Evolutionary conservation across 2,888 invertebrate species (phyloP).

Genomic region (Agriopis aurantiaria): DNA sequence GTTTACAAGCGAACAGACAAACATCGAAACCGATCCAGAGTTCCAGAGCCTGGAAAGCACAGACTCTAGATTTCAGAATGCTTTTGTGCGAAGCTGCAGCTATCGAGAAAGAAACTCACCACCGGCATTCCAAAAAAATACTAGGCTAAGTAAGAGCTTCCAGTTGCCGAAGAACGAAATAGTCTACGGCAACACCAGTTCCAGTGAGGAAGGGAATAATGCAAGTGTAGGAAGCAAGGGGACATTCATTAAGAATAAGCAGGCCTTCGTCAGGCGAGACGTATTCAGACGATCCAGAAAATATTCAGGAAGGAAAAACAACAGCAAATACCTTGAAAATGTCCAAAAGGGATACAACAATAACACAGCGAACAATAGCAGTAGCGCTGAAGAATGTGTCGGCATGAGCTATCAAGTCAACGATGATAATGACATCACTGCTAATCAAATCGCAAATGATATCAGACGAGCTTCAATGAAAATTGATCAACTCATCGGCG

Average conservation of each 20-base stretch:
- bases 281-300: slow-evolving; percentile 83
- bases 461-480: slow-evolving; percentile 85
- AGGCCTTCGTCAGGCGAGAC: slow-evolving; percentile 82
- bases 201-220: slow-evolving; percentile 82
- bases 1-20: slow-evolving; percentile 84
- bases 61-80: slow-evolving; percentile 81
- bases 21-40: slow-evolving; percentile 84
- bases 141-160: slow-evolving; percentile 83
- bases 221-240: slow-evolving; percentile 76
- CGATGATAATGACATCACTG: slow-evolving; percentile 84
- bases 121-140: slow-evolving; percentile 83
- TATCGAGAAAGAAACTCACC: slow-evolving; percentile 83
- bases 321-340: slow-evolving; percentile 70
- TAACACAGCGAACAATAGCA: slow-evolving; percentile 74
- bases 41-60: slow-evolving; percentile 84
- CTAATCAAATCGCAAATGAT: slow-evolving; percentile 85
- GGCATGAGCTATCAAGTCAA: slow-evolving; percentile 84
- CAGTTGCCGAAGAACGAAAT: slow-evolving; percentile 81
- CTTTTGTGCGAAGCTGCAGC: slow-evolving; percentile 81
- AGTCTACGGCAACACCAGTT: slow-evolving; percentile 80
- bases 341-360: slow-evolving; percentile 70
- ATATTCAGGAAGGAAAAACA: slow-evolving; percentile 81
- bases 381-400: slow-evolving; percentile 80
- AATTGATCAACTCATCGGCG: slow-evolving; percentile 84
- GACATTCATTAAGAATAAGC: slow-evolving; percentile 87